Percentiles rank a stretch among this genome's conserved stretches.
Conservation (phyloP, 2,888 invertebrate genomes). For the Euspilapteryx auroguttella region DNA sequence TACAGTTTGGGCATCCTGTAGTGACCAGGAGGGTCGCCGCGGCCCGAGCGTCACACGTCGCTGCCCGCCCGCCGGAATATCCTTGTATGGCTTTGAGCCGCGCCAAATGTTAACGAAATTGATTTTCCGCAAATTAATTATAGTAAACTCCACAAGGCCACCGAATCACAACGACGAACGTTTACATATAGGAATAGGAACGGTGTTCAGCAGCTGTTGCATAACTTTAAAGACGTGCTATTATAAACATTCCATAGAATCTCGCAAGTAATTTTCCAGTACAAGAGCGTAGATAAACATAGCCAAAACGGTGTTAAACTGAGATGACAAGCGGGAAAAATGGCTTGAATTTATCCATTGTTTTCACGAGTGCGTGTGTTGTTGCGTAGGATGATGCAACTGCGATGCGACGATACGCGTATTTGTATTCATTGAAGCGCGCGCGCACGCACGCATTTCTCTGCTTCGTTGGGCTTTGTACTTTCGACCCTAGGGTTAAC, state of each 20-base stretch:
- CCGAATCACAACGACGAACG: neutral
- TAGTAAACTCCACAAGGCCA: conserved; percentile 13
- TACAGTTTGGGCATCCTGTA: too few species aligned
- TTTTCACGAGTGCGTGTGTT: conserved; percentile 17
- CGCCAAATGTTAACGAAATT: conserved; percentile 22
- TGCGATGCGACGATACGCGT: conserved; percentile 52
- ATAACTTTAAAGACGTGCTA: too few species aligned
- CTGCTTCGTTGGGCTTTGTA: too few species aligned
- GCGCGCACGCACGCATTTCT: conserved; percentile 13
- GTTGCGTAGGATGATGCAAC: too few species aligned
- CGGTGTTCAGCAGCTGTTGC: too few species aligned
- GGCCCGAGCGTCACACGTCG: too few species aligned
- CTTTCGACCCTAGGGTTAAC: too few species aligned
- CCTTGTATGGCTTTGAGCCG: conserved; percentile 27
- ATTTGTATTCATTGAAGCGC: conserved; percentile 46
- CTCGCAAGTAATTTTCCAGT: conserved; percentile 22
- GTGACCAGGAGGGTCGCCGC: too few species aligned
- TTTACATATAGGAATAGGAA: too few species aligned
- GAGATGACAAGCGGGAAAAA: conserved; percentile 29
- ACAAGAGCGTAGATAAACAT: conserved; percentile 28
- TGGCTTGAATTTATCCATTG: conserved; percentile 22
- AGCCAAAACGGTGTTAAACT: conserved; percentile 28
- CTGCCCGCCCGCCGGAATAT: too few species aligned
- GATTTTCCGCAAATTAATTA: conserved; percentile 22
- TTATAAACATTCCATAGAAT: too few species aligned